Conservation (phyloP, 1,140 invertebrate species). For the Parasteatoda tepidariorum region DNA sequence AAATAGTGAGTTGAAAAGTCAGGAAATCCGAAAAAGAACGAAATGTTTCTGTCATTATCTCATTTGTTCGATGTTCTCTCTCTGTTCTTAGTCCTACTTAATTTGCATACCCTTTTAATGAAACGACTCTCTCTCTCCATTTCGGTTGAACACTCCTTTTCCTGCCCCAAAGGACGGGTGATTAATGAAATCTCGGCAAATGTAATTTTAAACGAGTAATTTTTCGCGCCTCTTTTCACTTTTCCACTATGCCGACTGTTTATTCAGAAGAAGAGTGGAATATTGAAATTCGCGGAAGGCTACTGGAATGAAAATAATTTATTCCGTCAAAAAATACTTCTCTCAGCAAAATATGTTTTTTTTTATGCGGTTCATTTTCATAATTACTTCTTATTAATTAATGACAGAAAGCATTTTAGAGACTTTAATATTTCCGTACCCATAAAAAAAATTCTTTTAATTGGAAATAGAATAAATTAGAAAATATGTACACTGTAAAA, state of each 20-base stretch:
- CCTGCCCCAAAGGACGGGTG: conserved; percentile 32
- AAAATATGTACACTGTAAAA: too few species aligned
- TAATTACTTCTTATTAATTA: too few species aligned
- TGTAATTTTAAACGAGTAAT: conserved; percentile 55
- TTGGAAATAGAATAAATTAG: too few species aligned
- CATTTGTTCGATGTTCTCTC: conserved; percentile 27
- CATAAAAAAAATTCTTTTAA: too few species aligned
- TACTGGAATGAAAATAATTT: too few species aligned
- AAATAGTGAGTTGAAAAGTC: conserved; percentile 19
- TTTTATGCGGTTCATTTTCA: too few species aligned
- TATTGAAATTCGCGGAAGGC: not conserved
- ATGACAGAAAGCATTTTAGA: too few species aligned
- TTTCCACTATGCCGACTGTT: not conserved
- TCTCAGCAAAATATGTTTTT: too few species aligned
- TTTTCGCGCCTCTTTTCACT: conserved; percentile 36
- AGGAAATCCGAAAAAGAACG: conserved; percentile 1
- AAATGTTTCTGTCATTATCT: conserved; percentile 40
- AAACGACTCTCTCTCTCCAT: conserved; percentile 7
- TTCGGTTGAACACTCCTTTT: conserved; percentile 10
- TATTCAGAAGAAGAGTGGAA: not conserved
- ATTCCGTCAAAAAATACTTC: too few species aligned
- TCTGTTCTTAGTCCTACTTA: not conserved
- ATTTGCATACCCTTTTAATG: conserved; percentile 53
- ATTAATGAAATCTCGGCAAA: conserved; percentile 55
- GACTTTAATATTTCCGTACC: too few species aligned